phyloP scores from a whole-genome alignment of 1,140 invertebrate genomes.

The Diorhabda sublineata region DNA sequence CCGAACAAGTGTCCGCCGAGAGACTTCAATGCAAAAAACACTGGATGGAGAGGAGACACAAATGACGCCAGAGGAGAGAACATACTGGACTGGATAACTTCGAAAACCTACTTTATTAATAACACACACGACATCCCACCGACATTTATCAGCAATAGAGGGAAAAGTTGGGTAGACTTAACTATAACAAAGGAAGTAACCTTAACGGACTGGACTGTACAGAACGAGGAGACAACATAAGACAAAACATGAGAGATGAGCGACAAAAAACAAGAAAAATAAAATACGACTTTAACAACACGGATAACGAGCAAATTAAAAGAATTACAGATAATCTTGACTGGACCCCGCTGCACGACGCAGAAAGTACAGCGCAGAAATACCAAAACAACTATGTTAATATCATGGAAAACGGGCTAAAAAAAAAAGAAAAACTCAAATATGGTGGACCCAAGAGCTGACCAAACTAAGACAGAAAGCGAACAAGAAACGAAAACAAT shows the following conservation, averaged over 20 bases:
- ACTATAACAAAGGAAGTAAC: not conserved
- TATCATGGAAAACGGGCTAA: not conserved
- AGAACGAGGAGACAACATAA: slow-evolving; percentile 7
- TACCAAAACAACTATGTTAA: not conserved
- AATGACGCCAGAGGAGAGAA: no score
- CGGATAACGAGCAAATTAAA: not conserved
- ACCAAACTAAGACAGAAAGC: not conserved
- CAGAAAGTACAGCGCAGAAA: no score
- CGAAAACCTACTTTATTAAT: not conserved
- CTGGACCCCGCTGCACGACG: not conserved
- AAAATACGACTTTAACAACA: not conserved
- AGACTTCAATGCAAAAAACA: slow-evolving; percentile 11
- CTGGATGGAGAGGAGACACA: no score
- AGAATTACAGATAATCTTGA: not conserved
- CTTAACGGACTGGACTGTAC: not conserved
- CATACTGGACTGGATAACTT: not conserved
- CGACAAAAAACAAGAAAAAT: not conserved
- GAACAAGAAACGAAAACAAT: not conserved
- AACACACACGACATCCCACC: not conserved
- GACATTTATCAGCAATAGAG: not conserved
- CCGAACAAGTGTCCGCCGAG: not conserved
- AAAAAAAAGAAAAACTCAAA: not conserved
- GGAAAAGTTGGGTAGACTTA: not conserved
- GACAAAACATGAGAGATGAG: slow-evolving; percentile 2
- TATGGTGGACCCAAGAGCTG: not conserved